Evolutionary conservation across 2,113 vertebrate species (phyloP).

Genomic region (Silurus asotus): DNA sequence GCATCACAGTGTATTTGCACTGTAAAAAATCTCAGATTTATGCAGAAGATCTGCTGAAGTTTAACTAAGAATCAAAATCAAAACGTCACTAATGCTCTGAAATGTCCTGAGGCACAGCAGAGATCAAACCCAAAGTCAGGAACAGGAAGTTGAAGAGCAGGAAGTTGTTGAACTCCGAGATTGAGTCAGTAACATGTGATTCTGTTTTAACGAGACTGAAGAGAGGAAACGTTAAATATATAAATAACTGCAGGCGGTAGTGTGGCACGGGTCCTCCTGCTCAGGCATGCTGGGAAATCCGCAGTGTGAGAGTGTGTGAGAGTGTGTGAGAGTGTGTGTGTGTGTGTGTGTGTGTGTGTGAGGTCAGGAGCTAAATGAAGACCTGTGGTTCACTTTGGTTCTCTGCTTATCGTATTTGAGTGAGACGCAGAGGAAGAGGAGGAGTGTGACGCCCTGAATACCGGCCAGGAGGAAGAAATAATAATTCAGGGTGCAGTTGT

Average conservation of each 20-base stretch:
- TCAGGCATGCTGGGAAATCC: constrained; percentile 37
- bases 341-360: background rate
- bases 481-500: constrained; percentile 88
- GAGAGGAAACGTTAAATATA: background rate
- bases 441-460: constrained; percentile 86
- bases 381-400: constrained; percentile 54
- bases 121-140: too few relatives aligned
- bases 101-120: too few relatives aligned
- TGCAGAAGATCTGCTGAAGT: too few relatives aligned
- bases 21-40: too few relatives aligned
- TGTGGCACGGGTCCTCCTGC: background rate
- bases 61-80: background rate
- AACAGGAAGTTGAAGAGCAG: background rate
- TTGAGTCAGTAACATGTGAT: background rate
- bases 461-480: constrained; percentile 96
- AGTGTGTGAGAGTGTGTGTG: constrained; percentile 41
- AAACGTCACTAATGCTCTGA: too few relatives aligned
- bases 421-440: constrained; percentile 90
- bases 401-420: constrained; percentile 86
- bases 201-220: background rate
- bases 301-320: background rate
- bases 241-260: constrained; percentile 10
- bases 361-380: constrained; percentile 63
- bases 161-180: background rate
- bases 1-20: too few relatives aligned